A percentile compares a stretch with the other conserved stretches of the same genome.
Evolutionary conservation across 2,797 vertebrate genomes (phyloP).

Genomic region (Mormyrus hasselquistii): DNA sequence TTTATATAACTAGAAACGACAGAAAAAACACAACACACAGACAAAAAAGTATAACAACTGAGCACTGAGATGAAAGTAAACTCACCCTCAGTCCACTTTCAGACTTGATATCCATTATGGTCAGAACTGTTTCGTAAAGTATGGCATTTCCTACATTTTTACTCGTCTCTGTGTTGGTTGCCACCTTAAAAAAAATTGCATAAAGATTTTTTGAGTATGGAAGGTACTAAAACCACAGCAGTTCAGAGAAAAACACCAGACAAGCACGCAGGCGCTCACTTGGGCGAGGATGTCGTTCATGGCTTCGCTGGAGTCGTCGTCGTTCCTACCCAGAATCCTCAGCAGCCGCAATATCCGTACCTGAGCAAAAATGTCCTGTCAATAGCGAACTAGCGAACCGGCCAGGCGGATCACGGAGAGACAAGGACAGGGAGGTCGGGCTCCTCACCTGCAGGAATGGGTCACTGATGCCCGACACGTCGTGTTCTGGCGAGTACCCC

Average conservation of each 20-base stretch:
- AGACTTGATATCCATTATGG: slow-evolving; percentile 99
- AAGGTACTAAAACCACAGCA: neutral
- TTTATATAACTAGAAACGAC: neutral
- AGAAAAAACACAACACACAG: neutral
- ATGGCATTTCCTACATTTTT: slow-evolving; percentile 99
- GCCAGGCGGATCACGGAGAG: neutral
- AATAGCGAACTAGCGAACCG: neutral
- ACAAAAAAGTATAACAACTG: neutral
- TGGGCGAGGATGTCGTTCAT: slow-evolving; percentile 99
- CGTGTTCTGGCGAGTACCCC: slow-evolving; percentile 98
- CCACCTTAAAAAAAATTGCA: slow-evolving; percentile 70
- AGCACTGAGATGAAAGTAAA: slow-evolving; percentile 23
- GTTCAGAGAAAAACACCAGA: neutral
- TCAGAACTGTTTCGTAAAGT: slow-evolving; percentile 97
- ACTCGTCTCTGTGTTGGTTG: slow-evolving; percentile 98
- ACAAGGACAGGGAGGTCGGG: neutral
- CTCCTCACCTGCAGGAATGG: slow-evolving; percentile 90
- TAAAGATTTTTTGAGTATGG: neutral
- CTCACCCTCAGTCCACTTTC: slow-evolving; percentile 95
- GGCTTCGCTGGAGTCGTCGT: slow-evolving; percentile 98
- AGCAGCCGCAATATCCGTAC: slow-evolving; percentile 97
- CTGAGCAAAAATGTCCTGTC: slow-evolving; percentile 48
- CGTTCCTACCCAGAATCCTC: slow-evolving; percentile 93
- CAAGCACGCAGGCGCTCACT: slow-evolving; percentile 55
- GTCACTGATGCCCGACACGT: slow-evolving; percentile 98